Evolutionary conservation across 23 tunicate species (phyloP).

Genomic region (Trididemnum miniatum): DNA sequence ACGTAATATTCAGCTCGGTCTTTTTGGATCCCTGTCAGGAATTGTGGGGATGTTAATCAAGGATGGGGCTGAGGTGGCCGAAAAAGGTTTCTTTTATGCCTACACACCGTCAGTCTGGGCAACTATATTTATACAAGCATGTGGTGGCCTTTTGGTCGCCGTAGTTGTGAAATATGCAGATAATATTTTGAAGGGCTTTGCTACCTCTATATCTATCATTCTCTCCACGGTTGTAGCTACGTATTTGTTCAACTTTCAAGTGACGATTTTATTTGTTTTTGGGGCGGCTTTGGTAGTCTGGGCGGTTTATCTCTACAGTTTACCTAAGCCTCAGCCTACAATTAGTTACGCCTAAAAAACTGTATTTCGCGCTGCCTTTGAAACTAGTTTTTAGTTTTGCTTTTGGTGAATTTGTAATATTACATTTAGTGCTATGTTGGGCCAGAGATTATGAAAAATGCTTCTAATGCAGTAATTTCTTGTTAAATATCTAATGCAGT

Average conservation of each 20-base stretch:
- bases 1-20: conserved; percentile 82
- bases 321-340: conserved; percentile 32
- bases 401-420: no score
- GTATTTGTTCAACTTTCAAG: conserved; percentile 52
- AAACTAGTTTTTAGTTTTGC: no score
- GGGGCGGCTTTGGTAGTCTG: conserved; percentile 81
- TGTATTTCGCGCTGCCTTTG: no score
- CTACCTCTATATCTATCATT: conserved; percentile 71
- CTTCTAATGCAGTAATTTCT: no score
- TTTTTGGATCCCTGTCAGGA: conserved; percentile 74
- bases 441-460: no score
- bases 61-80: conserved; percentile 63
- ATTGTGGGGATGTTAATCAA: conserved; percentile 63
- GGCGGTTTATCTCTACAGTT: conserved; percentile 89
- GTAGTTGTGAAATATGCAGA: conserved; percentile 73
- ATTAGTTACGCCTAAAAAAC: no score
- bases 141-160: conserved; percentile 80
- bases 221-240: conserved; percentile 70
- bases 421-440: no score
- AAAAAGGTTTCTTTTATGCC: conserved; percentile 88
- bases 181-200: conserved; percentile 79
- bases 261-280: conserved; percentile 63
- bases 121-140: conserved; percentile 61
- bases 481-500: no score
- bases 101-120: conserved; percentile 65